phyloP scores from a whole-genome alignment of 1,140 invertebrate genomes.

The Pachypsylla venusta region DNA sequence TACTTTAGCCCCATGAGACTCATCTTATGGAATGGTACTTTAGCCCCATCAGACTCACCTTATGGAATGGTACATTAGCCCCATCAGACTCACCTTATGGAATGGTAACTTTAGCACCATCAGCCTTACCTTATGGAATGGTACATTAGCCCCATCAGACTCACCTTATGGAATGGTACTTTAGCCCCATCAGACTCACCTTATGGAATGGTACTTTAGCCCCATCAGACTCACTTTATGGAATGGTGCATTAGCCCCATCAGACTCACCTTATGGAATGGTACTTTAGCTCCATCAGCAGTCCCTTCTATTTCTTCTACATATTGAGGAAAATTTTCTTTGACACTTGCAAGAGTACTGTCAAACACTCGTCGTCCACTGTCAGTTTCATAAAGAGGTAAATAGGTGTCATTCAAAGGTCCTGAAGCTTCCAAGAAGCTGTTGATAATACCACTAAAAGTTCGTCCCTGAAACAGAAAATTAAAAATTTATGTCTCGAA shows the following conservation, averaged over 20 bases:
- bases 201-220: too few relatives aligned
- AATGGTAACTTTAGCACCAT: too few relatives aligned
- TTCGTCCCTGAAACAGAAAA: slow-evolving; percentile 47
- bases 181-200: too few relatives aligned
- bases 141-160: too few relatives aligned
- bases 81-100: too few relatives aligned
- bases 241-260: slow-evolving; percentile 56
- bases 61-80: too few relatives aligned
- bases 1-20: too few relatives aligned
- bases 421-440: slow-evolving; percentile 43
- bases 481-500: too few relatives aligned
- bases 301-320: slow-evolving; percentile 65
- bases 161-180: too few relatives aligned
- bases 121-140: too few relatives aligned
- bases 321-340: slow-evolving; percentile 61
- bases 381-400: slow-evolving; percentile 50
- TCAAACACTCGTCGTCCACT: slow-evolving; percentile 54
- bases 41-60: too few relatives aligned
- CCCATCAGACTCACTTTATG: slow-evolving; percentile 44
- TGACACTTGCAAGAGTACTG: slow-evolving; percentile 46
- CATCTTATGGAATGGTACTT: too few relatives aligned
- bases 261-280: slow-evolving; percentile 54
- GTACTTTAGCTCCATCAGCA: slow-evolving; percentile 63
- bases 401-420: slow-evolving; percentile 47
- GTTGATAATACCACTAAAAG: slow-evolving; percentile 55